These are phyloP conservation scores for Erebia palarica DNA, from an alignment of 2,888 invertebrate species.

Conservation along the genomic window DNA sequence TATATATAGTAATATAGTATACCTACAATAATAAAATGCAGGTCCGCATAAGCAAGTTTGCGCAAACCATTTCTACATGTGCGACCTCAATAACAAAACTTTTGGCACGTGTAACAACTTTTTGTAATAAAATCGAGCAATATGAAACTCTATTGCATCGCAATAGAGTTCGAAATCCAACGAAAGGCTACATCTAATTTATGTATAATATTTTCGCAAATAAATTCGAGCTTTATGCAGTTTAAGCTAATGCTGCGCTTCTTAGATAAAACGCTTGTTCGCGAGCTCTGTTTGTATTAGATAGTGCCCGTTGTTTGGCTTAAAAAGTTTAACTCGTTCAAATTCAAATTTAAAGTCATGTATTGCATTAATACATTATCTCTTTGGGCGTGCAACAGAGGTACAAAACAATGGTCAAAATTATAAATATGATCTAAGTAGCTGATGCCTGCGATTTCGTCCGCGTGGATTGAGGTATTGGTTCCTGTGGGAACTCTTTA, in stretches of 20 bases:
- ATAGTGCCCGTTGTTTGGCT: neutral
- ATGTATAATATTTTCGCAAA: constrained; percentile 16
- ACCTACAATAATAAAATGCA: no score
- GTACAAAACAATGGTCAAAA: no score
- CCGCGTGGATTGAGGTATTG: no score
- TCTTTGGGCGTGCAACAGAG: no score
- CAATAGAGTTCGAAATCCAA: neutral
- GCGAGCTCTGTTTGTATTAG: constrained; percentile 5
- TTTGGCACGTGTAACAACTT: constrained; percentile 4
- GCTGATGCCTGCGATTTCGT: no score
- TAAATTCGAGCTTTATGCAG: constrained; percentile 19
- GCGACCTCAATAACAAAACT: neutral
- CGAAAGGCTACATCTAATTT: constrained; percentile 9
- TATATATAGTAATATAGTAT: neutral
- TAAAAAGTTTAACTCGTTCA: neutral
- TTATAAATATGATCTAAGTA: no score
- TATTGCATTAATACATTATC: no score
- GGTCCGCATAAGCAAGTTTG: neutral
- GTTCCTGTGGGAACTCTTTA: no score
- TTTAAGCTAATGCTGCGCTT: constrained; percentile 11
- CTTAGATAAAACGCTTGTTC: neutral
- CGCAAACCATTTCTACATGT: neutral
- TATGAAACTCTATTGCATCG: neutral
- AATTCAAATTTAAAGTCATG: no score
- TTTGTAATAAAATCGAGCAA: neutral